Conservation (phyloP, 1,140 invertebrate genomes). For the Chymomyza costata region DNA sequence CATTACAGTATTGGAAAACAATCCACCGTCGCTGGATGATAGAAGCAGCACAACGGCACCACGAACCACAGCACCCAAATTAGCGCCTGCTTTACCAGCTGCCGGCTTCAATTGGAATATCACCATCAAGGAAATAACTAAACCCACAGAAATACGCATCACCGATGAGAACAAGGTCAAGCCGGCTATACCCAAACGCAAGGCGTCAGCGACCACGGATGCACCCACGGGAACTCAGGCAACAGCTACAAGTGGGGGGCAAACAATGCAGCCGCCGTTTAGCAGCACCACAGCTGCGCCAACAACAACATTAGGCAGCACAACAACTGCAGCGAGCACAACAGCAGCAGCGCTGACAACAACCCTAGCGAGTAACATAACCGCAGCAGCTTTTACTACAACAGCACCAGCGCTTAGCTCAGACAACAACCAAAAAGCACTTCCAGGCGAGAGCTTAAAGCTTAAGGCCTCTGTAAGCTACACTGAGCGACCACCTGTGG, state of each 20-base stretch:
- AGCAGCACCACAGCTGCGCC: neutral
- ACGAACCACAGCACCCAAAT: constrained; percentile 26
- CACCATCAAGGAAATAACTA: constrained; percentile 75
- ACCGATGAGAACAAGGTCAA: constrained; percentile 70
- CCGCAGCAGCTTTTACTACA: neutral
- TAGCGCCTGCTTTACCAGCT: constrained; percentile 27
- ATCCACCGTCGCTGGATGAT: constrained; percentile 44
- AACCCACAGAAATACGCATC: constrained; percentile 71
- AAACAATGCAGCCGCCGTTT: neutral
- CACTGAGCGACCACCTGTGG: constrained; percentile 20
- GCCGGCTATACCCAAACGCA: constrained; percentile 48
- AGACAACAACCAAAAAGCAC: constrained; percentile 39
- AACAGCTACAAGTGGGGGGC: constrained; percentile 6
- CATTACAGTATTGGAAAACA: constrained; percentile 53
- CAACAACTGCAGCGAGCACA: neutral
- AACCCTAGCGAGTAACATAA: neutral
- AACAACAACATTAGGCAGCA: constrained; percentile 7
- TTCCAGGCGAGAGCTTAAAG: constrained; percentile 64
- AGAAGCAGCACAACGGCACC: constrained; percentile 14
- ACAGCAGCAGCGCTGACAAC: neutral
- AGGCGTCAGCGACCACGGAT: constrained; percentile 21
- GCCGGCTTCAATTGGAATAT: constrained; percentile 67
- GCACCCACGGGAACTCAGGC: constrained; percentile 25
- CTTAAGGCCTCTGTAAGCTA: constrained; percentile 59
- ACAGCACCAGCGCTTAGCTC: neutral